Conservation (phyloP, 2,888 invertebrate species). For the Siphonodentalium dalli region DNA sequence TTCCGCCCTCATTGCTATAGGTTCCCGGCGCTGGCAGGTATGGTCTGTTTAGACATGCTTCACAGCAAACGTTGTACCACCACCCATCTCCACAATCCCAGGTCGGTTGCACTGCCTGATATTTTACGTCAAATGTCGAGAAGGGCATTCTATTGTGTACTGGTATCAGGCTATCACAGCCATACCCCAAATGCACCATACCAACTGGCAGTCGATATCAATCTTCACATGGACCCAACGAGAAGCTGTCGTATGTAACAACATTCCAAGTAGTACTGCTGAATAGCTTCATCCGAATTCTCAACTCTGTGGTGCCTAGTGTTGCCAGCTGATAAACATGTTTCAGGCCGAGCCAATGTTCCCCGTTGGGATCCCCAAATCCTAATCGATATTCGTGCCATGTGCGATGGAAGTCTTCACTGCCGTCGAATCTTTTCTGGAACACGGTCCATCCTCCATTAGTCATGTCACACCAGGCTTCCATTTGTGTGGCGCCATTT, state of each 20-base stretch:
- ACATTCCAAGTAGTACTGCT: background rate
- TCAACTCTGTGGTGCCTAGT: background rate
- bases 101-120: background rate
- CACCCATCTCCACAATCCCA: background rate
- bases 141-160: background rate
- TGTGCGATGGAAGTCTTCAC: slow-evolving; percentile 2
- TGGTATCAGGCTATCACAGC: background rate
- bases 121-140: background rate
- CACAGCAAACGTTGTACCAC: slow-evolving; percentile 2
- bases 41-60: background rate
- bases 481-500: background rate
- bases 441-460: slow-evolving; percentile 8
- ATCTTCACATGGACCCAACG: no score
- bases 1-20: no score
- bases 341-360: slow-evolving; percentile 5
- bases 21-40: no score
- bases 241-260: no score
- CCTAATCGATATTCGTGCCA: slow-evolving; percentile 1
- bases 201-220: background rate
- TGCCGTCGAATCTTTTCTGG: slow-evolving; percentile 1
- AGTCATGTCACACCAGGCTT: slow-evolving; percentile 7
- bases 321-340: background rate
- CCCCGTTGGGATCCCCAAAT: background rate
- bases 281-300: background rate
- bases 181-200: background rate